Evolutionary conservation across 1,140 invertebrate species (phyloP).

Genomic region (Calliphora vicina): DNA sequence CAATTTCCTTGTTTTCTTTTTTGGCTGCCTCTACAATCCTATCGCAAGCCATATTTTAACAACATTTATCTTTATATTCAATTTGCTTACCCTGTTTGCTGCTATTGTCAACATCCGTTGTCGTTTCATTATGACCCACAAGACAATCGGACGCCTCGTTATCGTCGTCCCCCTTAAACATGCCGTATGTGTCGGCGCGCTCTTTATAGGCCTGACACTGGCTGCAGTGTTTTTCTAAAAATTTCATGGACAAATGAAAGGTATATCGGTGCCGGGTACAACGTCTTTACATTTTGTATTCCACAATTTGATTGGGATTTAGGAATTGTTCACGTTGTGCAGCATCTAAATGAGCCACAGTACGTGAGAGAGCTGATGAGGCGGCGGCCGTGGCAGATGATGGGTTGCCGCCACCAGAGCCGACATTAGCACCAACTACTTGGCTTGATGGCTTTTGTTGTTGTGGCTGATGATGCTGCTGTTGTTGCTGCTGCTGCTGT

Average conservation of each 20-base stretch:
- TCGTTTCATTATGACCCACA: not conserved
- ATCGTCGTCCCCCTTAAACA: not conserved
- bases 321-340: conserved; percentile 61
- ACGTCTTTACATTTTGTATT: conserved; percentile 64
- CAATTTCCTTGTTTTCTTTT: no score
- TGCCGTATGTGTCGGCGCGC: not conserved
- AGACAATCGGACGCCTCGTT: conserved; percentile 2
- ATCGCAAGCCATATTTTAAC: no score
- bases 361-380: conserved; percentile 50
- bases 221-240: conserved; percentile 61
- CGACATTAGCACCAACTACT: conserved; percentile 38
- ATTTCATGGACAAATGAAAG: conserved; percentile 63
- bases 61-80: not conserved
- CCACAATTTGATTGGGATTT: conserved; percentile 62
- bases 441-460: conserved; percentile 37
- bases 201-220: conserved; percentile 54
- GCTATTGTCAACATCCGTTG: not conserved
- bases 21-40: no score
- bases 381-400: conserved; percentile 4
- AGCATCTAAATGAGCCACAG: conserved; percentile 58
- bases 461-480: conserved; percentile 39
- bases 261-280: conserved; percentile 63
- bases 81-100: not conserved
- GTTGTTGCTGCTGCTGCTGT: conserved; percentile 35
- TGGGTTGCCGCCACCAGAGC: conserved; percentile 18